Evolutionary conservation across 2,113 vertebrate genomes (phyloP).

Genomic region (Eretmochelys imbricata): DNA sequence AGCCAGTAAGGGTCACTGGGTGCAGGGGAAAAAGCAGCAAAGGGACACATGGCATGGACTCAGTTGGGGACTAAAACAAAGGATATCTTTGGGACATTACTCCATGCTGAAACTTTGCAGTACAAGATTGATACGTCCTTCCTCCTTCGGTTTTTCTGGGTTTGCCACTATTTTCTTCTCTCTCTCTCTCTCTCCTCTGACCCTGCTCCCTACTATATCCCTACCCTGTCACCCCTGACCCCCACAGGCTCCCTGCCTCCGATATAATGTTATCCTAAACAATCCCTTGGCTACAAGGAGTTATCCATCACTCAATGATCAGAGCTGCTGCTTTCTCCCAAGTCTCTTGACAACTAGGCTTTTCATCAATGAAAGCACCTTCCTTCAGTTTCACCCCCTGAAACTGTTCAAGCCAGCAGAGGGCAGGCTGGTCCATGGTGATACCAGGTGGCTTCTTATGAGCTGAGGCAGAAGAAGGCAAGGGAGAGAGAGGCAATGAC

Average conservation of each 20-base stretch:
- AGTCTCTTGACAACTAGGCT: not conserved
- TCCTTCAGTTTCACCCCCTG: not conserved
- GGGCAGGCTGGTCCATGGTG: not conserved
- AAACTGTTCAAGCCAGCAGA: not conserved
- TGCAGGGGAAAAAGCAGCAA: not conserved
- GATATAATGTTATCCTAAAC: not conserved
- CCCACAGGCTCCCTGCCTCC: not conserved
- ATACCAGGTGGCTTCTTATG: not conserved
- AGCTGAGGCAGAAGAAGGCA: not conserved
- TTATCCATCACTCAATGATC: not conserved
- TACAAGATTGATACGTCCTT: not conserved
- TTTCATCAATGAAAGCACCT: not conserved
- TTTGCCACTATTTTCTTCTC: conserved; percentile 25
- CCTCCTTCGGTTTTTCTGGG: not conserved
- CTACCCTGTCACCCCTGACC: not conserved
- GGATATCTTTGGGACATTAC: conserved; percentile 24
- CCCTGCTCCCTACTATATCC: not conserved
- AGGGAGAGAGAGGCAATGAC: not conserved
- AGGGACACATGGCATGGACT: not conserved
- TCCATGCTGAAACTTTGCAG: not conserved
- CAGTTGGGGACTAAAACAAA: not conserved
- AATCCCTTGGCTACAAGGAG: not conserved
- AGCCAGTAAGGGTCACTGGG: conserved; percentile 10
- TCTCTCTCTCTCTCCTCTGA: not conserved
- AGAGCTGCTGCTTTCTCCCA: not conserved